Evolutionary conservation across 1,140 invertebrate species (phyloP).

Genomic region (Belonocnema kinseyi): DNA sequence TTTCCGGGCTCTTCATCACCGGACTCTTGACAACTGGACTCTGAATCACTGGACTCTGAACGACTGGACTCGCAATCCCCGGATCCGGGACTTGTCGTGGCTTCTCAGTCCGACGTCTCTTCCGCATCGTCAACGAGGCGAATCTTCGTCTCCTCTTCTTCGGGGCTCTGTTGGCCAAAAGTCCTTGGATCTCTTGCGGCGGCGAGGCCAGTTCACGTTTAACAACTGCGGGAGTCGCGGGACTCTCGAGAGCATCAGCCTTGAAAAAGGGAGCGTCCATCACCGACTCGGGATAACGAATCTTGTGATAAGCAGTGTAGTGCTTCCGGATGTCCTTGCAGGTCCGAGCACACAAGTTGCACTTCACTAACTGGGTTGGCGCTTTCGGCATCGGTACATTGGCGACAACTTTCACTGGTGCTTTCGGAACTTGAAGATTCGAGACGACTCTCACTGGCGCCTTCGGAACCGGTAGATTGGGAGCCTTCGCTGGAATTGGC

Average conservation of each 20-base stretch:
- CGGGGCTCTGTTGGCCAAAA: background rate
- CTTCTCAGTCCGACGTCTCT: conserved; percentile 21
- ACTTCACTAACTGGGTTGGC: conserved; percentile 39
- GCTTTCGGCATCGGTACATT: background rate
- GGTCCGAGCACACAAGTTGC: conserved; percentile 61
- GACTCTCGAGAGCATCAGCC: background rate
- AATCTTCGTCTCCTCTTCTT: conserved; percentile 28
- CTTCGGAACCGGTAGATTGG: background rate
- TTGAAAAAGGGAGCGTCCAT: conserved; percentile 32
- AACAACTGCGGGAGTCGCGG: background rate
- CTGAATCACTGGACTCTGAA: no score
- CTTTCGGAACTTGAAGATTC: background rate
- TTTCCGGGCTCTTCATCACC: background rate
- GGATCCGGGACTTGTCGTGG: no score
- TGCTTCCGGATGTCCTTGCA: conserved; percentile 63
- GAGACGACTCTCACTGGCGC: background rate
- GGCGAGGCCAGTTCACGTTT: background rate
- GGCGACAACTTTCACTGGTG: background rate
- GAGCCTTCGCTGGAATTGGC: background rate
- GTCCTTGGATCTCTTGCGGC: background rate
- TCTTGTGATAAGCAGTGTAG: conserved; percentile 68
- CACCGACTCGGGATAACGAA: conserved; percentile 50
- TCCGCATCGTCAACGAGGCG: background rate
- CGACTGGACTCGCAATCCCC: no score
- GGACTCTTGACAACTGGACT: background rate